Base-by-base conservation (phyloP, 1,140 invertebrate genomes). In the Cyrtorhinus lividipennis region DNA sequence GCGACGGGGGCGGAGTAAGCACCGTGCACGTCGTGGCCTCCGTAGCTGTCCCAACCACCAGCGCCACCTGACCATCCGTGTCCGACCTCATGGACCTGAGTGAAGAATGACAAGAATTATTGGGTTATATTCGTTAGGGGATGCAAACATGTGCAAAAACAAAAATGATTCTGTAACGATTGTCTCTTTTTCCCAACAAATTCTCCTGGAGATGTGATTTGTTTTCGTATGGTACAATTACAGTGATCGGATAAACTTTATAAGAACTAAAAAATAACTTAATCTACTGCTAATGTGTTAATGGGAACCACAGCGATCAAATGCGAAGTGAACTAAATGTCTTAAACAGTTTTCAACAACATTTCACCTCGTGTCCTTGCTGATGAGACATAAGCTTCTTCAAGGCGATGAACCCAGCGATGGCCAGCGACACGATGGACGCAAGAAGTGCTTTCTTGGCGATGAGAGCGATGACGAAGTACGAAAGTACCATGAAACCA, bases 391-490 rank as follows among this genome's bases (percentile, higher is more conserved):
- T 73, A 1, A 80, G 68, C n/a, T 79, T 74, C 63, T 75, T 77
- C 56, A 81, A 67, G 18, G 77, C 78, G 62, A 81, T 72, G 70
- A 81, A 81, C 1, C 76, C 79, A 5, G 80, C 81, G 62, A 85
- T 77, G 66, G 78, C 76, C 64, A 84, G 76, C 2, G 83, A 83
- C 23, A 84, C 72, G 45, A 84, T 66, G 2, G 80, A 81, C 10
- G 78, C 77, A 61, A 83, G 66, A 65, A 85, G 74, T 58, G 82
- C 83, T 68, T 83, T 84, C 75, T 85, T 84, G 67, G 83, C 82
- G 67, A 84, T 71, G 46, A 84, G 71, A 26, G 77, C 76, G 62
- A 83, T 77, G 25, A 74, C 78, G 68, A 84, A 76, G 74, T 80
- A 82, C 13, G 77, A 73, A 15, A 82, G 72, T 25, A 77, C 75